These are phyloP conservation scores for Anniella stebbinsi DNA, from an alignment of 2,797 vertebrate species.

Conservation along the genomic window DNA sequence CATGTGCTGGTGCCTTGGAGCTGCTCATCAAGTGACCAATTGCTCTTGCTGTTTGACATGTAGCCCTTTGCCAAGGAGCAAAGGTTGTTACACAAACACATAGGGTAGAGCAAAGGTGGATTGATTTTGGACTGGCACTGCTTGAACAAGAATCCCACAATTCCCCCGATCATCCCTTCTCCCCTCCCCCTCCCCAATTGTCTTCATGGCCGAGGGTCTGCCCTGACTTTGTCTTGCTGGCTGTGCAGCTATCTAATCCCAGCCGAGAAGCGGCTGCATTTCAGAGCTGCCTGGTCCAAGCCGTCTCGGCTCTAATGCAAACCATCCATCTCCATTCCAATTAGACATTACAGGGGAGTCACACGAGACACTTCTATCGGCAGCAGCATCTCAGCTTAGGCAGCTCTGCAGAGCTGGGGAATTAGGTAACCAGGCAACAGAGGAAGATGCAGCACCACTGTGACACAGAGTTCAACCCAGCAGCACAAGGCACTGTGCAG, in stretches of 20 bases:
- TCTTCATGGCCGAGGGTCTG: not conserved
- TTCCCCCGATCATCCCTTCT: not conserved
- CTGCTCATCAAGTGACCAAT: not conserved
- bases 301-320: conserved; percentile 7
- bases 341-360: conserved; percentile 32
- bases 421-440: conserved; percentile 51
- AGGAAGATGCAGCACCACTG: conserved; percentile 30
- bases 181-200: not conserved
- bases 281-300: conserved; percentile 6
- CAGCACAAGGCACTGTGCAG: conserved; percentile 13
- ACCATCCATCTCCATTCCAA: conserved; percentile 47
- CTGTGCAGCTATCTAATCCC: not conserved
- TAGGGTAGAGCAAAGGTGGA: not conserved
- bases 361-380: conserved; percentile 33
- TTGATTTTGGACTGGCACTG: not conserved
- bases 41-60: not conserved
- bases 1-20: not conserved
- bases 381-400: conserved; percentile 41
- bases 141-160: not conserved
- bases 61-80: not conserved
- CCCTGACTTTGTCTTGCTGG: not conserved
- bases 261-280: not conserved
- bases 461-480: conserved; percentile 35
- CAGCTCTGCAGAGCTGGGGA: conserved; percentile 45
- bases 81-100: not conserved